Evolutionary conservation across 2,888 invertebrate species (phyloP).

Genomic region (Phytoseiulus persimilis): DNA sequence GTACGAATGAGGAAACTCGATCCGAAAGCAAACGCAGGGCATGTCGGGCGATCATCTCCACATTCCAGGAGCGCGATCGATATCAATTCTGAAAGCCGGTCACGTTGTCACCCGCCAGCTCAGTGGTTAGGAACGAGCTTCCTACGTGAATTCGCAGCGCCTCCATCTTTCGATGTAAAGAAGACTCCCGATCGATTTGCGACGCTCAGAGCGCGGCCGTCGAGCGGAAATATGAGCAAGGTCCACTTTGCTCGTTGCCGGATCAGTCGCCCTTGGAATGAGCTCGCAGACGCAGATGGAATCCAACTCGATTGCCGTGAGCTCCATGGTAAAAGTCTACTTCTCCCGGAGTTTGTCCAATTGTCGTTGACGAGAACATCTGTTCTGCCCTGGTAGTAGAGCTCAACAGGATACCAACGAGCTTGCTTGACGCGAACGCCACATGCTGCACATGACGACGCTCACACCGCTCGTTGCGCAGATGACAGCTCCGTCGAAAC

Average conservation of each 20-base stretch:
- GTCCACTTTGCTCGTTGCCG: neutral
- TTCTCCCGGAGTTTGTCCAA: neutral
- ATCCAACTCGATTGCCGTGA: neutral
- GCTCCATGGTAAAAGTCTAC: neutral
- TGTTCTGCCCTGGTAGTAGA: neutral
- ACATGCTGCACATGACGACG: neutral
- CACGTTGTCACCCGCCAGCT: neutral
- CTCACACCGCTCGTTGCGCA: neutral
- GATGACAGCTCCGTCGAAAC: neutral
- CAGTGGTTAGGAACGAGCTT: neutral
- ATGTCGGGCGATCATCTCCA: neutral
- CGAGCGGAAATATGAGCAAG: too few species aligned
- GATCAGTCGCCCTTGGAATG: neutral
- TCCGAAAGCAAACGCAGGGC: neutral
- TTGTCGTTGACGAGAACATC: neutral
- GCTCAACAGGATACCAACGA: neutral
- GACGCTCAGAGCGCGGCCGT: too few species aligned
- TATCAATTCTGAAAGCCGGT: neutral
- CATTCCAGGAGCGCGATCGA: neutral
- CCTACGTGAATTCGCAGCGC: neutral
- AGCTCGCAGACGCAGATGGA: neutral
- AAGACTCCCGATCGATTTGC: too few species aligned
- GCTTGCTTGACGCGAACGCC: neutral
- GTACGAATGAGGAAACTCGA: neutral
- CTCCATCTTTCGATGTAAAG: neutral